Percentiles rank a stretch among this genome's conserved stretches.
Conservation (phyloP, 2,888 invertebrate species). For the Trissolcus japonicus region DNA sequence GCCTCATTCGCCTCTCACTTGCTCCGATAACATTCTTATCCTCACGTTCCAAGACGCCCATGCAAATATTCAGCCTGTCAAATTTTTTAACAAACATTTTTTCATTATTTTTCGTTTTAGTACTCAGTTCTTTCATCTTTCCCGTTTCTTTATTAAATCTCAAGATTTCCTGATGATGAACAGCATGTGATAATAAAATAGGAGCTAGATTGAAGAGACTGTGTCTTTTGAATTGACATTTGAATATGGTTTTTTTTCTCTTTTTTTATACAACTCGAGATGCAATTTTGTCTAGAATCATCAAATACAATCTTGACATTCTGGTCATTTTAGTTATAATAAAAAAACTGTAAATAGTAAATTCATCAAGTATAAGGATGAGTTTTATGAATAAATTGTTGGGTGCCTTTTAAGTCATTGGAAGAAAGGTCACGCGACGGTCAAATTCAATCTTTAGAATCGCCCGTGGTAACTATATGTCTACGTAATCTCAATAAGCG, state of each 20-base stretch:
- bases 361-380: background rate
- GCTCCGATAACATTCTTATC: constrained; percentile 17
- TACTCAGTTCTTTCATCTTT: no score
- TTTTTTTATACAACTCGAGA: no score
- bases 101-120: no score
- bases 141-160: no score
- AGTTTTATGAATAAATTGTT: constrained; percentile 7
- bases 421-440: constrained; percentile 40
- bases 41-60: constrained; percentile 31
- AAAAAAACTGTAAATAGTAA: background rate
- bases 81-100: constrained; percentile 23
- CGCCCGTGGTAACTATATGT: constrained; percentile 16
- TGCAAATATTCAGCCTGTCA: constrained; percentile 35
- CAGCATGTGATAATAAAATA: no score
- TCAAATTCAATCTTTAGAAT: constrained; percentile 38
- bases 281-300: no score
- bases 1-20: background rate
- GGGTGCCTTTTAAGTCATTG: constrained; percentile 5
- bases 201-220: no score
- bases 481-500: constrained; percentile 35
- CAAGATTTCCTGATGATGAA: no score
- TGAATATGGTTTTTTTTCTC: no score
- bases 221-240: no score
- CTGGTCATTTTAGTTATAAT: no score
- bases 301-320: no score